These are phyloP conservation scores for Passerina amoena DNA, from an alignment of 2,113 vertebrate species.

Conservation along the genomic window DNA sequence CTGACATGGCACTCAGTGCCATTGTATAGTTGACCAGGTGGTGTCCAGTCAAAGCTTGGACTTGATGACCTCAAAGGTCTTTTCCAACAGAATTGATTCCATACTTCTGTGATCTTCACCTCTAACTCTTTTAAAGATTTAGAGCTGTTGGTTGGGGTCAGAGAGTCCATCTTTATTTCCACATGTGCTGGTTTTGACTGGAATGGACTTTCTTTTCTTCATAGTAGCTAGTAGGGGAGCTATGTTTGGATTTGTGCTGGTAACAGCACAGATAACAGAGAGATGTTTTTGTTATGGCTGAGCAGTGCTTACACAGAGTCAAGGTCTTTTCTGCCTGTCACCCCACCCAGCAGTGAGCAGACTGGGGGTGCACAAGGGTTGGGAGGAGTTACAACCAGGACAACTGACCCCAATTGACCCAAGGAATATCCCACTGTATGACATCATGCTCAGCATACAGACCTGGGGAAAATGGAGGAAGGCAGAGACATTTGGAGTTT, in stretches of 20 bases:
- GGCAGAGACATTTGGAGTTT: neutral
- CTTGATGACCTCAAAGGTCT: neutral
- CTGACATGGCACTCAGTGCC: neutral
- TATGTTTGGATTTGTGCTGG: neutral
- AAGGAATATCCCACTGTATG: neutral
- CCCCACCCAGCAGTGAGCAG: neutral
- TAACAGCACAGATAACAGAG: neutral
- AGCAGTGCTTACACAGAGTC: neutral
- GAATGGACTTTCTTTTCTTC: neutral
- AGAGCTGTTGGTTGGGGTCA: neutral
- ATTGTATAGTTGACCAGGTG: neutral
- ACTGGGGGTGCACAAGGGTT: neutral
- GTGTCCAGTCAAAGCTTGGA: neutral
- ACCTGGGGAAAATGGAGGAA: neutral
- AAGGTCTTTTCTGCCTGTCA: neutral
- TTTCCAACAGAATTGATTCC: neutral
- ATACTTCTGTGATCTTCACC: neutral
- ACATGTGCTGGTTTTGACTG: neutral
- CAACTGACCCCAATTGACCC: accelerated
- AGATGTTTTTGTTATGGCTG: neutral
- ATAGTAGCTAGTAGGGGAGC: neutral
- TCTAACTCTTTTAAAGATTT: neutral
- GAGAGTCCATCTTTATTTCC: neutral
- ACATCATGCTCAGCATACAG: neutral
- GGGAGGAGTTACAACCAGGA: neutral